A percentile compares a stretch with the other conserved stretches of the same genome.
Evolutionary conservation across 2,888 invertebrate genomes (phyloP).

Genomic region (Sacculina carcini): DNA sequence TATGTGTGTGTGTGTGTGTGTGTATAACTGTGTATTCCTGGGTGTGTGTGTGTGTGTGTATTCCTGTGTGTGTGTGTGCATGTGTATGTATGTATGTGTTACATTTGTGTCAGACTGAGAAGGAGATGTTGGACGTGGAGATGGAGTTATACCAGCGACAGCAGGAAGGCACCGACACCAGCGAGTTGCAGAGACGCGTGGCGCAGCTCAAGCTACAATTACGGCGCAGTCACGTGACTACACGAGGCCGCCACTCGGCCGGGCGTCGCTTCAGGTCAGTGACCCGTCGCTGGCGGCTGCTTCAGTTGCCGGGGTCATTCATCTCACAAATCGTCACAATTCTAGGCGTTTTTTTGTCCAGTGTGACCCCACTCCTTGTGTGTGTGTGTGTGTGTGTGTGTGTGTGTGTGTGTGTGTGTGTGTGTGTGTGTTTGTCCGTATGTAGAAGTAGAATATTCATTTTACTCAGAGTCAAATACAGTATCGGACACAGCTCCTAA

Average conservation of each 20-base stretch:
- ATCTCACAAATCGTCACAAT: too few relatives aligned
- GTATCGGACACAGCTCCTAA: too few relatives aligned
- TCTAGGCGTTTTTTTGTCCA: too few relatives aligned
- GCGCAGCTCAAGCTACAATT: conserved; percentile 35
- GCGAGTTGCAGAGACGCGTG: conserved; percentile 47
- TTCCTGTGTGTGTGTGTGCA: neutral
- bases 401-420: too few relatives aligned
- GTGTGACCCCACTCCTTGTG: too few relatives aligned
- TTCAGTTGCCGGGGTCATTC: neutral
- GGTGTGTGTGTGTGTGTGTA: neutral
- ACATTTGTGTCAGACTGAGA: conserved; percentile 30
- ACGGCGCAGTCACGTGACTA: conserved; percentile 18
- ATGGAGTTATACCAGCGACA: conserved; percentile 68
- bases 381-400: too few relatives aligned
- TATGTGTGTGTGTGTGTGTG: neutral
- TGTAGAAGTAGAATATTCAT: too few relatives aligned
- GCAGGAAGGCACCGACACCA: conserved; percentile 60
- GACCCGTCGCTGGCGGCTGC: neutral
- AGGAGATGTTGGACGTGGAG: conserved; percentile 69
- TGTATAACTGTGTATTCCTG: neutral
- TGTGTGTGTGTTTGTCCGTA: too few relatives aligned
- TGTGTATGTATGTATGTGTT: too few relatives aligned
- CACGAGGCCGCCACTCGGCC: neutral
- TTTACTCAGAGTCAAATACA: too few relatives aligned
- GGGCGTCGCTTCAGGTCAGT: neutral